A percentile compares a stretch with the other conserved stretches of the same genome.
Evolutionary conservation across 2,888 invertebrate species (phyloP).

Genomic region (Idaea dimidiata): DNA sequence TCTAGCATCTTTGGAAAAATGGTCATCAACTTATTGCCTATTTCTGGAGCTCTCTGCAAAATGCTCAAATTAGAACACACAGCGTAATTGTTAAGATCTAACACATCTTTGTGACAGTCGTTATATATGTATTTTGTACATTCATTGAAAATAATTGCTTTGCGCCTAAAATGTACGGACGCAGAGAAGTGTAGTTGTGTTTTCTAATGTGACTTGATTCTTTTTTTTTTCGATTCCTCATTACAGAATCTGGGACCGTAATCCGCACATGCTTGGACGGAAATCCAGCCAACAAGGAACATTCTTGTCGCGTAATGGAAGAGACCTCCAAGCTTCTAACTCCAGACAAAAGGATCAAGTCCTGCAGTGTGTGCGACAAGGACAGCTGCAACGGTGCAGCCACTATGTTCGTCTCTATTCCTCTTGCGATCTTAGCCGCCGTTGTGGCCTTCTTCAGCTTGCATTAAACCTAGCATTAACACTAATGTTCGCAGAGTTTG

Average conservation of each 20-base stretch:
- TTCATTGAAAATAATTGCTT: neutral
- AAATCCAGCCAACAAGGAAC: conserved; percentile 53
- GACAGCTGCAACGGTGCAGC: conserved; percentile 78
- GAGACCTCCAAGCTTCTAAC: conserved; percentile 31
- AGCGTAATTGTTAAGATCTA: neutral
- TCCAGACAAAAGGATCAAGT: conserved; percentile 46
- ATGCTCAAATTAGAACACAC: neutral
- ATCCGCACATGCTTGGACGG: conserved; percentile 66
- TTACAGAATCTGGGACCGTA: conserved; percentile 59
- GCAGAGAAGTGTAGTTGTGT: neutral
- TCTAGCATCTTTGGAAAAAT: too few species aligned
- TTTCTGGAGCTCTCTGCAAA: neutral
- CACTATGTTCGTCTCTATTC: conserved; percentile 55
- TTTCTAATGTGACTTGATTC: neutral
- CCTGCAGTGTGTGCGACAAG: conserved; percentile 71
- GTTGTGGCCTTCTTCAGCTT: conserved; percentile 49
- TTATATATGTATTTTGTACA: too few species aligned
- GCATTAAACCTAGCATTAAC: neutral
- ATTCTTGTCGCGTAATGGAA: conserved; percentile 53
- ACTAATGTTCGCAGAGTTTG: neutral
- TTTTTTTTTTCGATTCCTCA: conserved; percentile 16
- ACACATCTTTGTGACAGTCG: too few species aligned
- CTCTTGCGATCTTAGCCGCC: conserved; percentile 55
- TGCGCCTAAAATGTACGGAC: neutral
- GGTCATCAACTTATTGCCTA: too few species aligned